A percentile compares a stretch with the other conserved stretches of the same genome.
Conservation (phyloP, 35 echinoderm and acorn worm genomes). For the Ophioderma brevispina region DNA sequence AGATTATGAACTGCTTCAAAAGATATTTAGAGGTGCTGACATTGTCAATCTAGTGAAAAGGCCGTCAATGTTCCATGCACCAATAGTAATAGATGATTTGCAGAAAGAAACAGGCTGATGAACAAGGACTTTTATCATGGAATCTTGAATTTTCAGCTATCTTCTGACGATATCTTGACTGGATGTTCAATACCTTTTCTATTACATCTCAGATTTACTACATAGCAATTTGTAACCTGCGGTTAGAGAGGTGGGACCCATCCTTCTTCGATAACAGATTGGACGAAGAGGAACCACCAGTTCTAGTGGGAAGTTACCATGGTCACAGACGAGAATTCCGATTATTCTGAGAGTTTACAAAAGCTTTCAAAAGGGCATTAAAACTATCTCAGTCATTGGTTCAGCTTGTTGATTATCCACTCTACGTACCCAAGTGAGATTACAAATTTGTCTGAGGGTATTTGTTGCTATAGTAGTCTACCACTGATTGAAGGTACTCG, state of each 20-base stretch:
- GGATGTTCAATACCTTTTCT: not conserved
- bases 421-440: not conserved
- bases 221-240: not conserved
- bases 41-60: too few species aligned
- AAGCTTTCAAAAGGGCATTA: not conserved
- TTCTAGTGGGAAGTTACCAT: not conserved
- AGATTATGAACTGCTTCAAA: not conserved
- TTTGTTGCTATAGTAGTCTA: not conserved
- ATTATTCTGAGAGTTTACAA: not conserved
- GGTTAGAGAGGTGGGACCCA: not conserved
- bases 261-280: not conserved
- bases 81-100: not conserved
- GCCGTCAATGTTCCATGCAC: not conserved
- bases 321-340: not conserved
- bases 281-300: not conserved
- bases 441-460: not conserved
- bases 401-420: not conserved
- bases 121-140: not conserved
- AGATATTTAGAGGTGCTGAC: too few species aligned
- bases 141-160: not conserved
- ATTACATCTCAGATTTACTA: slow-evolving; percentile 6
- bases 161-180: not conserved
- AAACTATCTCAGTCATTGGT: not conserved
- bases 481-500: not conserved
- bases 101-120: not conserved